These are phyloP conservation scores for Tenebrio molitor DNA, from an alignment of 1,140 invertebrate genomes.

Conservation along the genomic window DNA sequence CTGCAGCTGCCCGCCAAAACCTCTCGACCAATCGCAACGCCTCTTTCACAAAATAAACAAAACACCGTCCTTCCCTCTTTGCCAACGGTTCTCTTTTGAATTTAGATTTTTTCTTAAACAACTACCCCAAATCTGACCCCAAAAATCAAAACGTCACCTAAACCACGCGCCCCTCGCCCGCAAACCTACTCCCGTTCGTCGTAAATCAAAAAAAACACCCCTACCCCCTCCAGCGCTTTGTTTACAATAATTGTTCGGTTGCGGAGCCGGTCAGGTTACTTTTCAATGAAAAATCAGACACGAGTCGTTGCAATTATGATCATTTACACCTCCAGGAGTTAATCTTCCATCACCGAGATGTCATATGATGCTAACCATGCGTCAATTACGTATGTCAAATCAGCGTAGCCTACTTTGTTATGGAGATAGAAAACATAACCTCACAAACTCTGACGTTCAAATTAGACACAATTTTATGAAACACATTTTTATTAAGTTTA, in stretches of 20 bases:
- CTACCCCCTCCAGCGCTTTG: no score
- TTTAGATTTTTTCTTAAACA: constrained; percentile 10
- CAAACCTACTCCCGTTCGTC: no score
- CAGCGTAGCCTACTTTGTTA: no score
- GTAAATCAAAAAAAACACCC: not conserved
- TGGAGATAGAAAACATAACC: no score
- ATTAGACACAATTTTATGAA: constrained; percentile 1
- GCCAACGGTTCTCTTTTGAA: constrained; percentile 41
- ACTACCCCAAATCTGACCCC: not conserved
- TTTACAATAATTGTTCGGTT: no score
- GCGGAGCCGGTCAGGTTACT: not conserved
- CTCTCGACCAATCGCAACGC: constrained; percentile 50
- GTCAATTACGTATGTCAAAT: no score
- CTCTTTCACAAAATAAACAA: constrained; percentile 46
- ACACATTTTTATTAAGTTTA: constrained; percentile 44
- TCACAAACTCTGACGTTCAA: no score
- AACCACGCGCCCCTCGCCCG: not conserved
- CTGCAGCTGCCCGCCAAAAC: constrained; percentile 57
- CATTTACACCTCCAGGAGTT: no score
- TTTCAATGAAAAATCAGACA: no score
- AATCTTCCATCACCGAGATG: no score
- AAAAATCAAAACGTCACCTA: not conserved
- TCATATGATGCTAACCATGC: no score
- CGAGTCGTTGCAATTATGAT: no score
- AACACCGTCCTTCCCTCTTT: constrained; percentile 42